phyloP scores from a whole-genome alignment of 2,113 vertebrate genomes.

The Aldabrachelys gigantea region DNA sequence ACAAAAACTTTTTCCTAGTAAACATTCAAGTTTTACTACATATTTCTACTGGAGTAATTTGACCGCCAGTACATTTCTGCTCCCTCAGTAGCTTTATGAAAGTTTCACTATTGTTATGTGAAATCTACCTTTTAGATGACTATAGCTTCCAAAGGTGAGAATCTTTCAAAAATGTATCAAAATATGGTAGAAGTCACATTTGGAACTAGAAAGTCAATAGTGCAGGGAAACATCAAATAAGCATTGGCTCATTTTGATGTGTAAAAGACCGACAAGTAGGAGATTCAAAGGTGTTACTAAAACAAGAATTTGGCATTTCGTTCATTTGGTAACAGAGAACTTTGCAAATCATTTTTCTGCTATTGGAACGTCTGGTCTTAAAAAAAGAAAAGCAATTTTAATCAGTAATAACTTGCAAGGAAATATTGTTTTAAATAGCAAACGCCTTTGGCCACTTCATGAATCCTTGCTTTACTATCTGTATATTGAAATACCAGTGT shows the following conservation, averaged over 20 bases:
- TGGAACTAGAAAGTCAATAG: background rate
- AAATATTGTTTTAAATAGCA: background rate
- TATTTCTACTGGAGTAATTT: background rate
- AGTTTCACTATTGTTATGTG: background rate
- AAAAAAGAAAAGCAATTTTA: background rate
- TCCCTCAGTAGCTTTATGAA: background rate
- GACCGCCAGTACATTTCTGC: background rate
- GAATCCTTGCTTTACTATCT: background rate
- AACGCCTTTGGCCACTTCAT: background rate
- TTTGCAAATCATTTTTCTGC: background rate
- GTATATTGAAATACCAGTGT: background rate
- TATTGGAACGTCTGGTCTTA: background rate
- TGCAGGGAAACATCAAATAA: background rate
- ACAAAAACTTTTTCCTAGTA: background rate
- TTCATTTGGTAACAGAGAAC: background rate
- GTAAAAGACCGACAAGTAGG: background rate
- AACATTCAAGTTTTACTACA: background rate
- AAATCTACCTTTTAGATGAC: background rate
- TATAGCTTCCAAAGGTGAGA: background rate
- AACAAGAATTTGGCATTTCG: background rate
- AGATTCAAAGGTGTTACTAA: background rate
- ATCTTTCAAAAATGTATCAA: background rate
- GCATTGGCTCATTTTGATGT: background rate
- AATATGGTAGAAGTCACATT: background rate
- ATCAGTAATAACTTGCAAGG: background rate